Evolutionary conservation across 2,797 vertebrate genomes (phyloP), one percentile per base, ranked within the genome.

Genomic region (Enteromius radiatus): DNA sequence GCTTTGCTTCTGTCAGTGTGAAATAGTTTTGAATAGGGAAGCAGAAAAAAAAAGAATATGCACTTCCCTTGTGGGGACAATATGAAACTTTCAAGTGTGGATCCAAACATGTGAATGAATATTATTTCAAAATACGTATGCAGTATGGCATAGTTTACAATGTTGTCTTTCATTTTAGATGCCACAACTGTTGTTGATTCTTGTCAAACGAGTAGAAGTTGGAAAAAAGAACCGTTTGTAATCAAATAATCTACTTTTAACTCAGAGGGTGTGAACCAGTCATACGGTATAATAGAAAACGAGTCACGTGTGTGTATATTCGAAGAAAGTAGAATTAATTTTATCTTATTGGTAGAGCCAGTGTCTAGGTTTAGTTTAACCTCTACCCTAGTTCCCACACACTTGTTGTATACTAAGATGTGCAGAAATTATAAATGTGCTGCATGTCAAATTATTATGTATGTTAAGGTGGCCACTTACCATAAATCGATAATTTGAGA

Each of bases 401-500:
- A 94, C 93, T 92, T 87, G 91, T 90, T 90, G 93, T 95, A 92
- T 94, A 93, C 92, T 92, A 93, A 81, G 89, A 93, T 95, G 94
- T 95, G 94, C 94, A 94, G 94, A 93, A 91, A 93, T 93, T 91
- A 91, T 95, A 94, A 91, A 93, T 93, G 93, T 95, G 92, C 94
- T 95, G 95, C 94, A 95, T 95, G 95, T 94, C 92, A 90, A 93
- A 94, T 95, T 92, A 94, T 90, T 93, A 91, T 93, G 93, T 94
- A 93, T 94, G 93, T 94, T 93, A 93, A 91, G 93, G 92, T 94
- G 93, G 93, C 92, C 92, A 94, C 92, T 94, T 92, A 92, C 90
- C 93, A 93, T 89, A 93, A 92, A 88, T 86, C 86, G 45, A 92
- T 89, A 90, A 88, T 93, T 93, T 89, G 92, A 88, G 88, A 92